Evolutionary conservation across 2,797 vertebrate genomes (phyloP), one percentile per base, ranked within the genome.

Genomic region (Pangasius macronema): DNA sequence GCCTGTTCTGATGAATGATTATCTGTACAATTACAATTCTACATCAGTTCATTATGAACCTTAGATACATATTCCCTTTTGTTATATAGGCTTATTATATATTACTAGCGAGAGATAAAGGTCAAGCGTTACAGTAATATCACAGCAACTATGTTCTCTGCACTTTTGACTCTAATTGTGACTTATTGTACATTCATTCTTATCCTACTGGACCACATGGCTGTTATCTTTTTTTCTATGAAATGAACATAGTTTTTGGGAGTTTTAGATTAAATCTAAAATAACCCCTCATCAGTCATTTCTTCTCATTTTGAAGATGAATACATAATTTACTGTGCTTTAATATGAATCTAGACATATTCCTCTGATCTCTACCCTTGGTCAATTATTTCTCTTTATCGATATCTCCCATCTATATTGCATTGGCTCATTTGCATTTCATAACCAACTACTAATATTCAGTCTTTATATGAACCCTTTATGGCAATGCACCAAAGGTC

Each of bases 381-480:
- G 84, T 92, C 91, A 93, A 91, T 93, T 94, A 93, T 93, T 92
- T 92, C 57, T 82, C 85, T 91, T 93, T 91, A 94, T 95, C 93
- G 93, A 92, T 94, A 93, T 91, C 87, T 68, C 65, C 85, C 87
- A 90, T 92, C 91, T 91, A 90, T 90, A 92, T 92, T 89, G 90
- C 90, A 86, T 90, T 1, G 83, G 88, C 93, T 92, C 92, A 94
- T 95, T 94, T 93, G 91, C 94, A 95, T 94, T 93, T 94, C 94
- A 95, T 94, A 94, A 92, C 92, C 93, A 94, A 93, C 95, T 91
- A 93, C 92, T 93, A 94, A 95, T 94, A 94, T 93, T 93, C 92
- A 89, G 86, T 84, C 75, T 87, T 91, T 87, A 92, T 92, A 93
- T 93, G 92, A 94, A 91, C 91, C 91, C 80, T 57, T 90, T 91